phyloP scores from a whole-genome alignment of 2,888 invertebrate genomes.

The Cynaeus angustus region DNA sequence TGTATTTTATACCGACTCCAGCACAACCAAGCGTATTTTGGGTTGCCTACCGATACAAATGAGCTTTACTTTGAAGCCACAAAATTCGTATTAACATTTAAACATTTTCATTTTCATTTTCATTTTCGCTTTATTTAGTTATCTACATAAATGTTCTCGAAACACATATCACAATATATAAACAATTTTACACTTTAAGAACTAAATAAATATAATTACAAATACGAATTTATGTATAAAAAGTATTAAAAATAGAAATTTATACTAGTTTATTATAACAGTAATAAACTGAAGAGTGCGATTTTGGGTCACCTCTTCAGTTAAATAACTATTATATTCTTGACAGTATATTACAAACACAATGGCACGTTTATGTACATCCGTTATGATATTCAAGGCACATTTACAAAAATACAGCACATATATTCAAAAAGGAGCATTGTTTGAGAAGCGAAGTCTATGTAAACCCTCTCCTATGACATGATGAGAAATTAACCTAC shows the following conservation, averaged over 20 bases:
- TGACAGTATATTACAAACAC: slow-evolving; percentile 14
- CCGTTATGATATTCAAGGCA: slow-evolving; percentile 34
- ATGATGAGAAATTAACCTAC: slow-evolving; percentile 15
- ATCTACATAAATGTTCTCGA: slow-evolving; percentile 24
- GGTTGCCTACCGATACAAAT: too few relatives aligned
- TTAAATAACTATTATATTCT: background rate
- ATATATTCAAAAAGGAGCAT: slow-evolving; percentile 4
- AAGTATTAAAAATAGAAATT: slow-evolving; percentile 25
- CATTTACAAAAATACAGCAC: slow-evolving; percentile 34
- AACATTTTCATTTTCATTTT: too few relatives aligned
- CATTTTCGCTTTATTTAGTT: slow-evolving; percentile 5
- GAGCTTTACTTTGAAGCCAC: too few relatives aligned
- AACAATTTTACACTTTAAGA: slow-evolving; percentile 32
- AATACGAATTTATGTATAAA: slow-evolving; percentile 33
- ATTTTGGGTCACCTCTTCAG: background rate
- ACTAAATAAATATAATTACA: slow-evolving; percentile 40
- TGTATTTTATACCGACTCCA: too few relatives aligned
- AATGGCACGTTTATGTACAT: slow-evolving; percentile 51
- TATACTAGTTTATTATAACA: slow-evolving; percentile 8
- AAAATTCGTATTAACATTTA: too few relatives aligned
- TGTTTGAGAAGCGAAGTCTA: slow-evolving; percentile 30
- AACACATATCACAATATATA: slow-evolving; percentile 47
- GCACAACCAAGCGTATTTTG: too few relatives aligned
- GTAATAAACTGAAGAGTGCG: slow-evolving; percentile 7
- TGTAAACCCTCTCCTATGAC: slow-evolving; percentile 36